Base-by-base conservation (phyloP, 2,797 vertebrate species). In the Salmo trutta region DNA sequence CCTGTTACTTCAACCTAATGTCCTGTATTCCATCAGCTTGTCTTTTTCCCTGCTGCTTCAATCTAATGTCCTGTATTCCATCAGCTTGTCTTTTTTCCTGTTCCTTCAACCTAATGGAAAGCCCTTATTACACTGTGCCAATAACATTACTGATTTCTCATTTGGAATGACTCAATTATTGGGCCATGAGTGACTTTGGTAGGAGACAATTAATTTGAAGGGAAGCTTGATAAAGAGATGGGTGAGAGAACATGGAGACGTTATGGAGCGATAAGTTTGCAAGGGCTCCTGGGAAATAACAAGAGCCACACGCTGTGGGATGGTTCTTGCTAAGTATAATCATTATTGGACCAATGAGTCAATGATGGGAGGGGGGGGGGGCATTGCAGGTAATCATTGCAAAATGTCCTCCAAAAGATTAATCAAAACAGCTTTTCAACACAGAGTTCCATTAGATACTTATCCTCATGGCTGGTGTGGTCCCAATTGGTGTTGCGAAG, bases 191-290 rank as follows among this genome's bases (percentile, higher is more conserved):
- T 53, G 56, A 41, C 17, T 62, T 62, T 4, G 19, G 27, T 74
- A 41, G 31, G 56, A 47, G 36, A 51, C 73, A 65, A 24, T 74
- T 74, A 5, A 65, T 47, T 47, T 65, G 7, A 75, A 54, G 56
- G 17, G 12, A 21, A 79, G 78, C 77, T 31, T n/a, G 73, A 36
- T 59, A 62, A 62, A 33, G 72, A 24, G 31, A 47, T 21, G 59
- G 56, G 56, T 15, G 56, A 64, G 52, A 64, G 41, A 41, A 41
- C 84, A 86, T 87, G 90, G 85, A 84, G 79, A 78, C 83, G 41
- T 47, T 87, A 77, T 87, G 86, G 87, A 83, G 81, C 85, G 89
- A 88, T 82, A 85, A 86, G 84, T 8, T 79, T 82, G 77, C 78
- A 76, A 71, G 65, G 2, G 75, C 83, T 86, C 83, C 85, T 17